Percentiles rank a stretch among this genome's conserved stretches.
These are phyloP conservation scores for Paralvinella palmiformis DNA, from an alignment of 1,140 invertebrate species.

Conservation along the genomic window DNA sequence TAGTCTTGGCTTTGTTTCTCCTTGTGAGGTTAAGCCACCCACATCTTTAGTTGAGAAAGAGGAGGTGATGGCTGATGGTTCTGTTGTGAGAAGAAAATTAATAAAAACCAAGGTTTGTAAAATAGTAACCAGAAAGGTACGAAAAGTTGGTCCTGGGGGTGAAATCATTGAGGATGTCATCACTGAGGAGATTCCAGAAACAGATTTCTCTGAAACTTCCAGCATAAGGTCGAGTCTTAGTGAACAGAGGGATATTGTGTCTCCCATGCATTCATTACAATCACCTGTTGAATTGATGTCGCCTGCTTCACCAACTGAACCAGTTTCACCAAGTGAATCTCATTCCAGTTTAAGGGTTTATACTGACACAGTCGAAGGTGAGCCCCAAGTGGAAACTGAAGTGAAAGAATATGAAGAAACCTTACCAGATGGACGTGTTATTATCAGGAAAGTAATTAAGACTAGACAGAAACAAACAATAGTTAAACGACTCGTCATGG, in stretches of 20 bases:
- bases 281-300: conserved; percentile 2
- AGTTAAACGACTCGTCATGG: conserved; percentile 19
- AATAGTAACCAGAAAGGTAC: conserved; percentile 12
- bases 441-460: conserved; percentile 28
- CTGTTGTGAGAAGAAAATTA: conserved; percentile 12
- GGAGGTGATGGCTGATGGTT: conserved; percentile 20
- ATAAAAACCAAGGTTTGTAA: conserved; percentile 10
- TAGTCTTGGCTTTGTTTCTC: background rate
- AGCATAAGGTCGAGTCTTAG: conserved; percentile 16
- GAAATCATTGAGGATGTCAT: conserved; percentile 19
- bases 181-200: conserved; percentile 20
- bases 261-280: background rate
- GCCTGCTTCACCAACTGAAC: background rate
- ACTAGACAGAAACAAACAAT: conserved; percentile 22
- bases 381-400: conserved; percentile 20
- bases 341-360: conserved; percentile 14
- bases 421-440: conserved; percentile 34
- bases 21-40: background rate
- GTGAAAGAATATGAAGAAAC: conserved; percentile 33
- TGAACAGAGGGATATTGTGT: conserved; percentile 7
- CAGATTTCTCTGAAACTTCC: conserved; percentile 18
- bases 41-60: conserved; percentile 12
- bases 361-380: conserved; percentile 20
- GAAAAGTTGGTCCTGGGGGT: conserved; percentile 13
- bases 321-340: conserved; percentile 4